Conservation (phyloP, 1,140 invertebrate species). For the Zaprionus inermis region DNA sequence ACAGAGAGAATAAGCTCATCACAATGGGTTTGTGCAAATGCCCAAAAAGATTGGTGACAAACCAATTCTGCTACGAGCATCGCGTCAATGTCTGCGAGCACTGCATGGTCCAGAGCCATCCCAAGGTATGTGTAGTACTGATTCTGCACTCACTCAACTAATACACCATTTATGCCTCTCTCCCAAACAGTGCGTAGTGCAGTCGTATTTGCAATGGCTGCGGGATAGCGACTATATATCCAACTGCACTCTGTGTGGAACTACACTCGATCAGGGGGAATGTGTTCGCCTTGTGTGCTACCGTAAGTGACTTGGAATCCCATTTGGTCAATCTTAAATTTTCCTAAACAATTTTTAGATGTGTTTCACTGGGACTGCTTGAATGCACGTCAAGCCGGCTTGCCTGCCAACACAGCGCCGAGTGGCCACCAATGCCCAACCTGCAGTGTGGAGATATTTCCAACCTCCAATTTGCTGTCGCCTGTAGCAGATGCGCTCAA, state of each 20-base stretch:
- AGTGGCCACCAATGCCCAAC: constrained; percentile 76
- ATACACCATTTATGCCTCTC: constrained; percentile 30
- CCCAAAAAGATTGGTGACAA: constrained; percentile 97
- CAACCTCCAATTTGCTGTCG: constrained; percentile 78
- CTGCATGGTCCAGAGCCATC: constrained; percentile 98
- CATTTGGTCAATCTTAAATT: not conserved
- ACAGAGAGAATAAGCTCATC: constrained; percentile 6
- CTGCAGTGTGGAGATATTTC: constrained; percentile 76
- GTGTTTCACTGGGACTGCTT: constrained; percentile 83
- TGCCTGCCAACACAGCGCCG: constrained; percentile 81
- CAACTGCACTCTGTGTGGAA: constrained; percentile 93
- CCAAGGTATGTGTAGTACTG: constrained; percentile 89
- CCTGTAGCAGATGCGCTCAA: constrained; percentile 81
- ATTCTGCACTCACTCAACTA: not conserved
- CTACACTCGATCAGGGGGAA: constrained; percentile 91
- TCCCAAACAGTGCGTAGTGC: constrained; percentile 95
- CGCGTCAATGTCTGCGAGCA: constrained; percentile 99
- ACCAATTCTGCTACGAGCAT: constrained; percentile 99
- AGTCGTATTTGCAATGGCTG: constrained; percentile 98
- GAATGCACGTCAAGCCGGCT: constrained; percentile 73
- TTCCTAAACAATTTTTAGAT: constrained; percentile 47
- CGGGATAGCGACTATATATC: constrained; percentile 98
- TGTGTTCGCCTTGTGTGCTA: constrained; percentile 96
- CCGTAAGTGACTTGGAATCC: constrained; percentile 85
- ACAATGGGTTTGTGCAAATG: constrained; percentile 98